Evolutionary conservation across 2,113 vertebrate genomes (phyloP), one percentile per base, ranked within the genome.

Genomic region (Thinocorus orbignyianus): DNA sequence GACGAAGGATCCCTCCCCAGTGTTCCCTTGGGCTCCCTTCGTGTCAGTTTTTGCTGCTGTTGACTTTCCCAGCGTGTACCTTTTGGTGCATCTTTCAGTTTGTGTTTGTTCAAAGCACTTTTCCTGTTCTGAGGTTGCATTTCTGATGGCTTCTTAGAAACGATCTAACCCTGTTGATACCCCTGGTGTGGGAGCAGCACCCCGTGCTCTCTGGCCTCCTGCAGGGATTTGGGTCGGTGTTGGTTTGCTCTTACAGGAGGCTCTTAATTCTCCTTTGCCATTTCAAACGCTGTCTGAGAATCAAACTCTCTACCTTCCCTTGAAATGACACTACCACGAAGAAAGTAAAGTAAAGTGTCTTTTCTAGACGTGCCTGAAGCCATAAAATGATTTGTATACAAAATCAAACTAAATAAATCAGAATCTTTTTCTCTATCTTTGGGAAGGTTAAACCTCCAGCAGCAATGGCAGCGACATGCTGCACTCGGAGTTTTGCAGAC

Each of bases 141-240:
- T 51, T 61, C 70, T 51, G 3, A 2, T 14, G 18, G 35, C 6
- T 51, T 18, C 28, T 30, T 14, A 2, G 18, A 2, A 30, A 7
- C 0, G 0, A 1, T 16, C 74, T 5, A 19, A 10, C 20, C 68
- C 71, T 0, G 0, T 0, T 17, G 65, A 1, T 13, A 15, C 2
- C 33, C n/a, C 17, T 23, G 31, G 17, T 2, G 42, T 22, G 52
- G 4, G 17, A 55, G 80, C 30, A 49, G 64, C 4, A 0, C 5
- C 46, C 60, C 1, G 0, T 0, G 1, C 8, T 4, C 5, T 7
- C 30, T 1, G 61, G n/a, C 1, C 22, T 5, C 0, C 0, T 0
- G 17, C 13, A 1, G 54, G 33, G 35, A 0, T 1, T 4, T n/a
- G 17, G 9, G 7, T 13, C 15, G 54, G 26, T 24, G 25, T 1